Evolutionary conservation across 2,888 invertebrate species (phyloP), one percentile per base, ranked within the genome.

Genomic region (Scaeva pyrastri): DNA sequence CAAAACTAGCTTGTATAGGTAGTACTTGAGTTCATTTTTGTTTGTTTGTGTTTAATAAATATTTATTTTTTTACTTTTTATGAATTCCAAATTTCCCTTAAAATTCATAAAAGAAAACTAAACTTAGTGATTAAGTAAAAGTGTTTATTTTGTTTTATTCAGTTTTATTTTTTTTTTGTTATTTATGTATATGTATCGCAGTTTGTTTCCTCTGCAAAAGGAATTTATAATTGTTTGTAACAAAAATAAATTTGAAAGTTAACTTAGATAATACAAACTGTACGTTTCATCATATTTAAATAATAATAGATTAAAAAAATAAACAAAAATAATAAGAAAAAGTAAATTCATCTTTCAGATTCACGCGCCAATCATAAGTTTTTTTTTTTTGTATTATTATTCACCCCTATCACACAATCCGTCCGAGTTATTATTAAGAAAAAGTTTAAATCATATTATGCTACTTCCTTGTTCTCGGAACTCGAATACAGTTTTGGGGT

Each of bases 21-120:
- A 75, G 79, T 84, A 74, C 79, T 84, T 60, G 55, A 41, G 58
- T 79, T 78, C 60, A 78, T 77, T 68, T 68, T 70, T 72, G 76
- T 58, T 58, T 71, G 66, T 68, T 58, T 66, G 39, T 31, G 14
- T 48, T 84, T 79, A 84, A 79, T 84, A 84, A 84, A 84, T 84
- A 84, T 79, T 78, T 52, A 52, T 72, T 43, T 75, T 66, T 50
- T 71, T 26, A 72, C 31, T 68, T 68, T 50, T 71, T 66, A 66
- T 48, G 48, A 66, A 48, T 36, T 66, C 31, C 66, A 31, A 48
- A 19, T 60, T 41, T 41, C 10, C 16, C 43, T 16, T 60, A 31
- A 64, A 31, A 39, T 31, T 64, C 23, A 50, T 36, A 50, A 31
- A 39, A 39, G 36, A 85, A 75, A 85, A 85, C 64, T 73, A 76